A percentile compares a stretch with the other conserved stretches of the same genome.
phyloP scores from a whole-genome alignment of 2,888 invertebrate genomes.

The Drepanosiphum platanoidis region DNA sequence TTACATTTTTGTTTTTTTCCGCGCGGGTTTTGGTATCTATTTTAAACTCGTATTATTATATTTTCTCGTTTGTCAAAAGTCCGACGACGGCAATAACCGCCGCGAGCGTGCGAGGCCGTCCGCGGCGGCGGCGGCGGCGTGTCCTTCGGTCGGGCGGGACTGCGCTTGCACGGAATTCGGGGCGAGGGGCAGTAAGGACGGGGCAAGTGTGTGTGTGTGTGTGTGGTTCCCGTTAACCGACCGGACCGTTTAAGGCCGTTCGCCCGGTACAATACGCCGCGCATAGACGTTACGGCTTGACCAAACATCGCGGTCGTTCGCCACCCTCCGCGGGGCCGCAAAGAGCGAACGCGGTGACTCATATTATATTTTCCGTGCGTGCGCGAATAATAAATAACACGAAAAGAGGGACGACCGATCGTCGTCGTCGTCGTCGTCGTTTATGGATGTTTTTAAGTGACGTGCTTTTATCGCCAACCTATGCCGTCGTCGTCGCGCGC shows the following conservation, averaged over 20 bases:
- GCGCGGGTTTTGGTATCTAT: too few species aligned
- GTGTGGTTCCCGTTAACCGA: not conserved
- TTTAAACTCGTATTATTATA: too few species aligned
- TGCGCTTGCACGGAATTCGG: not conserved
- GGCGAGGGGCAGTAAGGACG: not conserved
- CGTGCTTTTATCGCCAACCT: too few species aligned
- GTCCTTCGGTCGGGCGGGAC: not conserved
- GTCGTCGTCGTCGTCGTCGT: not conserved
- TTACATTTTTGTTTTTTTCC: too few species aligned
- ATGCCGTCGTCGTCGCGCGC: not conserved
- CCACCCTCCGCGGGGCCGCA: not conserved
- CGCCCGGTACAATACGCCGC: constrained; percentile 20
- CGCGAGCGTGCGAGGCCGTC: too few species aligned
- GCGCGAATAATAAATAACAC: not conserved
- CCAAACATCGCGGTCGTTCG: constrained; percentile 1
- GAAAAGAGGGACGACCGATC: constrained; percentile 8
- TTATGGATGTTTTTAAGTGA: constrained; percentile 44
- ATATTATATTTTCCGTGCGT: constrained; percentile 24
- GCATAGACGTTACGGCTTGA: constrained; percentile 16
- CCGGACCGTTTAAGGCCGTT: not conserved
- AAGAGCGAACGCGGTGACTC: constrained; percentile 9
- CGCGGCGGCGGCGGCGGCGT: too few species aligned
- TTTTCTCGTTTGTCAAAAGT: not conserved
- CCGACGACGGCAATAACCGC: not conserved
- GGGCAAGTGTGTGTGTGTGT: not conserved